Base-by-base conservation (phyloP, 2,888 invertebrate genomes). In the Eristalinus aeneus region DNA sequence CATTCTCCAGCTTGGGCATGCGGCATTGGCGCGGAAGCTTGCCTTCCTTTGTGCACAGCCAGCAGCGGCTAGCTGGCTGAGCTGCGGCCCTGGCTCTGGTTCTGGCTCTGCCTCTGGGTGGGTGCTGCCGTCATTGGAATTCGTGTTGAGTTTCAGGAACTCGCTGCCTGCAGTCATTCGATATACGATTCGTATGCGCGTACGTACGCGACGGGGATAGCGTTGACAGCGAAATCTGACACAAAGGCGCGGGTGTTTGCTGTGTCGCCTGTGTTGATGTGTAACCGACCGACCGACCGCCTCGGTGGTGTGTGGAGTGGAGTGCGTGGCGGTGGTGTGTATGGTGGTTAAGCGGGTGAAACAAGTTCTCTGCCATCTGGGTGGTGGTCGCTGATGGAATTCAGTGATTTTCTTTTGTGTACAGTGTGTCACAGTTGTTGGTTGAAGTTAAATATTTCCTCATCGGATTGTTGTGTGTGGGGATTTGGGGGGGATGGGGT, bases 101-200 rank as follows among this genome's bases (percentile, higher is more conserved):
- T 39, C 63, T 60, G 54, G 39, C 8, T 39, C 63, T 32, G 54
- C 53, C 56, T 36, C 58, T 75, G 65, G 31, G 22, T 34, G 61
- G 46, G 9, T 60, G 32, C n/a, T 68, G 39, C 31, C 27, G 63
- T 69, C 78, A 74, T 74, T 83, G 83, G 74, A 78, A 78, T 74
- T 69, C 32, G 60, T 20, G 73, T 64, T 32, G 68, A 36, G 68
- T 78, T 83, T 83, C 73, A 78, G 78, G 77, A 82, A 77, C 39
- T 82, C 61, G 12, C 27, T 54, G 75, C 65, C 60, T 34, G 60
- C 11, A 61, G 75, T 61, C 67, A 53, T 68, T 61, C 46, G 68
- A 76, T 68, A 63, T 72, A 5, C 27, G 27, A 53, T 46, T 46
- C 46, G 46, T 16, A 46, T 46, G 46, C 46, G 16, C 8, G 46